Conservation (phyloP, 2,888 invertebrate genomes). For the Limnephilus rhombicus region DNA sequence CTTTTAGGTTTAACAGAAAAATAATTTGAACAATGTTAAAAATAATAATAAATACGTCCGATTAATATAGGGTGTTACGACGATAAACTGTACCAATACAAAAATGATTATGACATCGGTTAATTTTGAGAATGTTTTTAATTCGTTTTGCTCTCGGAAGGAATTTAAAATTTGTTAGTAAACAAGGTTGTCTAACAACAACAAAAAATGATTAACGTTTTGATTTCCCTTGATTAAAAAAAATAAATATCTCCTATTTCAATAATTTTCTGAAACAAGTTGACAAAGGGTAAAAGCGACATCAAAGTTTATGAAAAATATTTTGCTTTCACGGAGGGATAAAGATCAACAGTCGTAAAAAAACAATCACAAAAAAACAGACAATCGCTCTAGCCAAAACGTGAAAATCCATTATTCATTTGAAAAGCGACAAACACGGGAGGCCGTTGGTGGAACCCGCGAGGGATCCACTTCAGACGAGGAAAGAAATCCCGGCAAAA, state of each 20-base stretch:
- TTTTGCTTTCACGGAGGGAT: neutral
- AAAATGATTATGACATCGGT: neutral
- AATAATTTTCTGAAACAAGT: neutral
- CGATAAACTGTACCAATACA: too few relatives aligned
- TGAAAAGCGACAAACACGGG: slow-evolving; percentile 41
- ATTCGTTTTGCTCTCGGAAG: neutral
- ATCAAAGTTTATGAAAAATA: neutral
- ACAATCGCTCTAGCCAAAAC: slow-evolving; percentile 48
- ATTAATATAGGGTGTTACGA: too few relatives aligned
- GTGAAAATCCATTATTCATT: slow-evolving; percentile 56
- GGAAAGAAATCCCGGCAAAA: slow-evolving; percentile 22
- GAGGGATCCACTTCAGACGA: neutral
- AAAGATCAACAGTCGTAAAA: slow-evolving; percentile 14
- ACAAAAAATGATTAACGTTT: neutral
- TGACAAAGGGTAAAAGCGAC: neutral
- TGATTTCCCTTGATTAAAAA: neutral
- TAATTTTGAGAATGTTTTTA: too few relatives aligned
- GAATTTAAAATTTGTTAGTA: neutral
- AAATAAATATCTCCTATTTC: neutral
- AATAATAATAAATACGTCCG: neutral
- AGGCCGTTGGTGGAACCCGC: slow-evolving; percentile 17
- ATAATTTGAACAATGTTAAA: too few relatives aligned
- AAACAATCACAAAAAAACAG: slow-evolving; percentile 41
- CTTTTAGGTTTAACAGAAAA: too few relatives aligned
- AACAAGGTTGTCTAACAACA: neutral